phyloP scores from a whole-genome alignment of 2,113 vertebrate species.

The Benitochromis conjunctus region DNA sequence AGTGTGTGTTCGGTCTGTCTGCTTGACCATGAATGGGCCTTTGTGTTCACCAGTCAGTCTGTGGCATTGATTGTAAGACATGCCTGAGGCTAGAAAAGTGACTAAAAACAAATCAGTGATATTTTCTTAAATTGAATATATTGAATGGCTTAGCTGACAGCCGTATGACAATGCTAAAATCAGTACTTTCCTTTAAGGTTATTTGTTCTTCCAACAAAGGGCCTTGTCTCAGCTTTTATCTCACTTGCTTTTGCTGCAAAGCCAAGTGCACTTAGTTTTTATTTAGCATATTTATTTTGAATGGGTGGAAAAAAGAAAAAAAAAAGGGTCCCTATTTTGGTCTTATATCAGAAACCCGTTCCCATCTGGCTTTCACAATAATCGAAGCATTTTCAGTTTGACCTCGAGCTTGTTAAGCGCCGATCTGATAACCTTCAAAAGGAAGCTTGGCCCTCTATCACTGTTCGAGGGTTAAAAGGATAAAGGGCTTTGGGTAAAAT shows the following conservation, averaged over 20 bases:
- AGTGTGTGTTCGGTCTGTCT: conserved; percentile 10
- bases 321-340: neutral
- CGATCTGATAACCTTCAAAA: conserved; percentile 18
- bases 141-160: conserved; percentile 7
- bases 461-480: neutral
- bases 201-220: neutral
- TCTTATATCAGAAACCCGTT: neutral
- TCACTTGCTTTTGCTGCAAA: neutral
- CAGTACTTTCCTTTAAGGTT: neutral
- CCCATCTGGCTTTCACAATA: conserved; percentile 2
- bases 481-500: neutral
- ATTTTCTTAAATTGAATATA: conserved; percentile 32
- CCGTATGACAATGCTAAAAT: neutral
- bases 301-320: neutral
- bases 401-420: conserved; percentile 28
- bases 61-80: conserved; percentile 29
- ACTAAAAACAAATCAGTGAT: conserved; percentile 23
- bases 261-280: neutral
- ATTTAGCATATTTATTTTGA: conserved; percentile 6
- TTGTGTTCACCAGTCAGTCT: conserved; percentile 32
- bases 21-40: conserved; percentile 52
- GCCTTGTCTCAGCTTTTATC: neutral
- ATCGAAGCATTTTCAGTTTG: conserved; percentile 12
- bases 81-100: neutral
- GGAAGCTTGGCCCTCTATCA: neutral